phyloP scores from a whole-genome alignment of 2,888 invertebrate genomes.

The Leucoptera coffeella region DNA sequence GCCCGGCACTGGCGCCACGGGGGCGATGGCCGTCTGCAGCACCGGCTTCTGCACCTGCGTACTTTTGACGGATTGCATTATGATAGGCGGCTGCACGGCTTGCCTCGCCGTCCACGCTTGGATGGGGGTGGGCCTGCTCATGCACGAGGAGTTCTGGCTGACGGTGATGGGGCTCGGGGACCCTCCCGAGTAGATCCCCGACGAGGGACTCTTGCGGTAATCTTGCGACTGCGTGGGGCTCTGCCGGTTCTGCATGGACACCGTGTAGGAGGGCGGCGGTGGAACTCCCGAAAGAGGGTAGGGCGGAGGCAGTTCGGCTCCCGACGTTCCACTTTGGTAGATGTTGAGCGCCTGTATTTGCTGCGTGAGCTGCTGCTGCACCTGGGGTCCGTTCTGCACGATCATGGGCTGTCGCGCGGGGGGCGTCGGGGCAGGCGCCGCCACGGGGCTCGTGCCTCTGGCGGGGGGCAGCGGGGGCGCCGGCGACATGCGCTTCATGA shows the following conservation, averaged over 20 bases:
- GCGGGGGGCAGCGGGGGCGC: conserved; percentile 58
- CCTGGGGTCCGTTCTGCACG: conserved; percentile 74
- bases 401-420: conserved; percentile 70
- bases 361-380: conserved; percentile 80
- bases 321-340: conserved; percentile 58
- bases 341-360: conserved; percentile 83
- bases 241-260: conserved; percentile 80
- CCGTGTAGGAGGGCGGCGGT: conserved; percentile 79
- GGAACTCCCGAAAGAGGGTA: conserved; percentile 59
- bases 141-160: conserved; percentile 55
- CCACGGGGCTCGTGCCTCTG: conserved; percentile 69
- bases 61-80: conserved; percentile 95
- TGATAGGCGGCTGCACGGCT: conserved; percentile 87
- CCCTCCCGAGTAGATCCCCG: conserved; percentile 78
- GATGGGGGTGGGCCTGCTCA: conserved; percentile 74
- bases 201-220: conserved; percentile 79
- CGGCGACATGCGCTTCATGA: conserved; percentile 58
- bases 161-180: conserved; percentile 79
- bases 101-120: conserved; percentile 83
- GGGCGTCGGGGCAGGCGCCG: conserved; percentile 54
- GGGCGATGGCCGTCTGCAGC: conserved; percentile 92
- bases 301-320: conserved; percentile 64
- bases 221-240: conserved; percentile 80
- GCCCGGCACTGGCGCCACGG: conserved; percentile 63
- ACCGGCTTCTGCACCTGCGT: conserved; percentile 94